A percentile compares a stretch with the other conserved stretches of the same genome.
Evolutionary conservation across 2,888 invertebrate genomes (phyloP).

Genomic region (Periphyllus acericola): DNA sequence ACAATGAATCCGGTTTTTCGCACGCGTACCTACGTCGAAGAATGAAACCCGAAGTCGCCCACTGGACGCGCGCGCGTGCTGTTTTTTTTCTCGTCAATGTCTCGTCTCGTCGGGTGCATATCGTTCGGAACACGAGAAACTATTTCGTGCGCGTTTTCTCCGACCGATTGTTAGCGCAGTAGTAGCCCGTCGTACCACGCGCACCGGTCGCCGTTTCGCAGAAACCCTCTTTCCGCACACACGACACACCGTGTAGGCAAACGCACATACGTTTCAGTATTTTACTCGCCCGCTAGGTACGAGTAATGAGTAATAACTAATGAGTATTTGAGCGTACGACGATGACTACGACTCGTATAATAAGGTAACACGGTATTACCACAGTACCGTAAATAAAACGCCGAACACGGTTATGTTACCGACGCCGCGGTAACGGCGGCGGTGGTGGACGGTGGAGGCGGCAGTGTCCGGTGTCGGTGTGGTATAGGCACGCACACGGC

Average conservation of each 20-base stretch:
- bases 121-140: too few relatives aligned
- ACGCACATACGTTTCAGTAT: neutral
- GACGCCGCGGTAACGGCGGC: neutral
- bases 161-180: neutral
- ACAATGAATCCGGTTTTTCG: slow-evolving; percentile 32
- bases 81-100: neutral
- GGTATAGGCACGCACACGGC: neutral
- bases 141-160: neutral
- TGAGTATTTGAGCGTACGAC: too few relatives aligned
- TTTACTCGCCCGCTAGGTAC: neutral
- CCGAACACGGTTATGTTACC: too few relatives aligned
- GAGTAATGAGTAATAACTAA: too few relatives aligned
- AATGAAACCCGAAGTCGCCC: neutral
- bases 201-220: neutral
- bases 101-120: too few relatives aligned
- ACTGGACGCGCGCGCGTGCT: neutral
- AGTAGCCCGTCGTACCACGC: neutral
- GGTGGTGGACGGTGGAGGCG: neutral
- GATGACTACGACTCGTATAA: neutral
- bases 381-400: too few relatives aligned
- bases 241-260: neutral
- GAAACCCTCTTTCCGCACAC: neutral
- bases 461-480: neutral
- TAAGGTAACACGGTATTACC: too few relatives aligned
- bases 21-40: neutral